Evolutionary conservation across 2,797 vertebrate species (phyloP), one percentile per base, ranked within the genome.

Genomic region (Pseudocheirus occidentalis): DNA sequence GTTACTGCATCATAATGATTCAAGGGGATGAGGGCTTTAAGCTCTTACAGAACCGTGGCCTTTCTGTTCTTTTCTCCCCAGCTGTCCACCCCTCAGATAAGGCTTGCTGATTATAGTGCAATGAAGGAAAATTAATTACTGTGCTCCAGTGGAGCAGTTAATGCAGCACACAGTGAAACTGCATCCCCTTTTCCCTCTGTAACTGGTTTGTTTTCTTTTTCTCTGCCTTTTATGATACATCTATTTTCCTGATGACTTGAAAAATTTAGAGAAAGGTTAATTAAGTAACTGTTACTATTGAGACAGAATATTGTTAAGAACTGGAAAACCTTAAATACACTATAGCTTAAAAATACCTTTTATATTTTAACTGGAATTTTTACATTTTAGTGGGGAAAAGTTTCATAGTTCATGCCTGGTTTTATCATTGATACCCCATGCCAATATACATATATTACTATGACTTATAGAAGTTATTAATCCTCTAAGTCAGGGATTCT

Each of bases 91-190:
- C 73, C 21, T 87, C 96, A 97, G 66, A 97, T 96, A 97, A 87
- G 97, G 87, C 58, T 95, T 96, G 90, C 95, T 98, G 95, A 97
- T 98, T 98, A 92, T 81, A 96, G 92, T 90, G 21, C 95, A 97
- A 96, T 96, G 91, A 98, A 98, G 94, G 97, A 98, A 98, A 98
- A 97, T 95, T 98, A 98, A 98, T 95, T 97, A 98, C 91, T 94
- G 98, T 98, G 96, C 97, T 98, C 94, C 94, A 98, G 0, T 96
- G 97, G 95, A 98, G 97, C 96, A 97, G 93, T 97, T 98, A 97
- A 98, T 97, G 59, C 97, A 95, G 55, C 96, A 91, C 11, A 92
- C 81, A 94, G 18, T 94, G 11, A 97, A 97, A 96, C 57, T 31
- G 46, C 91, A 98, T 96, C 92, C 62, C 92, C 93, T 0, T 95